Evolutionary conservation across 2,113 vertebrate species (phyloP), one percentile per base, ranked within the genome.

Genomic region (Apistogramma diplotaenia): DNA sequence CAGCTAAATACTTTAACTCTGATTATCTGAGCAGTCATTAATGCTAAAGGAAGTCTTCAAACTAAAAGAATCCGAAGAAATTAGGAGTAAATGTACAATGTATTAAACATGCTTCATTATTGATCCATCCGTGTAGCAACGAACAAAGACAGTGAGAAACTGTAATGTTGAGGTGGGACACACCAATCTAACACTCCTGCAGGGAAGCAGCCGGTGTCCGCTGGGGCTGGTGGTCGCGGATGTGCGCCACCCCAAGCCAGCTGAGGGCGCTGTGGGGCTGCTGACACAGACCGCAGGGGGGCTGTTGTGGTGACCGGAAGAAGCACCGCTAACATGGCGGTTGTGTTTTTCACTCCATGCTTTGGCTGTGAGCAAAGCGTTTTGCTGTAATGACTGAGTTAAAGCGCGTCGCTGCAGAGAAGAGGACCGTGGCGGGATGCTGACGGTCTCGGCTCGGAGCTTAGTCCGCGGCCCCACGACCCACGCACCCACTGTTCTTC

Each of bases 281-380:
- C 2, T 5, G 15, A 11, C 1, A 10, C 35, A 4, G 5, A 56
- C 43, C 35, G 23, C 2, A 4, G 25, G 4, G 29, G 43, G 43
- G 65, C 10, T 2, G 21, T 7, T 54, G 18, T 35, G 25, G 3
- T 78, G 65, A 46, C 84, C 87, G 84, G 91, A 88, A 87, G 58
- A 61, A 76, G 72, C 43, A 27, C 19, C 1, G 61, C 35, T 33
- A 76, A 67, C 72, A 85, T 85, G 87, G 85, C 78, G 80, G 82
- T 54, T 37, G 2, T 65, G 4, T 74, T 67, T 77, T 75, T 57
- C 6, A 8, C 82, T 72, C 46, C 27, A 61, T 43, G 57, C 15
- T 73, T 35, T 23, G 21, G n/a, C 27, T 19, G 61, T 18, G 2
- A 23, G 40, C 2, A 2, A n/a, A n/a, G 1, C 43, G n/a, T 76